Percentiles rank a stretch among this genome's conserved stretches.
Conservation (phyloP, 1,140 invertebrate species). For the Psix sp. region DNA sequence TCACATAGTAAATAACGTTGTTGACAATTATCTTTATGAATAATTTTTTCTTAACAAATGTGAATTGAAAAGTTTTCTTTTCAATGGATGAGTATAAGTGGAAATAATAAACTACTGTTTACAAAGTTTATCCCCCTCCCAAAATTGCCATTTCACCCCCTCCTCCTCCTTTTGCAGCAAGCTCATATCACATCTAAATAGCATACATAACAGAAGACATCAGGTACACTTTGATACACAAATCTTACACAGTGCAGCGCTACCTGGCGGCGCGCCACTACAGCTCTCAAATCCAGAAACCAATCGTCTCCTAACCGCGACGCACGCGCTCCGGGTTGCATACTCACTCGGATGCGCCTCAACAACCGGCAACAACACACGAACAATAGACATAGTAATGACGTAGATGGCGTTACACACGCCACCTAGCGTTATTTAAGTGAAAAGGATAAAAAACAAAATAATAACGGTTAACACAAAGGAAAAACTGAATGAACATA, state of each 20-base stretch:
- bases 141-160: conserved; percentile 59
- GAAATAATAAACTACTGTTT: conserved; percentile 27
- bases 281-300: conserved; percentile 71
- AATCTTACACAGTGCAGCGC: conserved; percentile 55
- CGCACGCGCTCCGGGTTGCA: conserved; percentile 68
- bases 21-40: no score
- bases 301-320: conserved; percentile 75
- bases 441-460: conserved; percentile 39
- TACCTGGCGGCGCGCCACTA: conserved; percentile 63
- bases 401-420: conserved; percentile 24
- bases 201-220: conserved; percentile 48
- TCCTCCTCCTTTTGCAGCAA: conserved; percentile 51
- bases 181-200: conserved; percentile 48
- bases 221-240: conserved; percentile 30
- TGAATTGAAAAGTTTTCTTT: conserved; percentile 20
- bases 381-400: conserved; percentile 71
- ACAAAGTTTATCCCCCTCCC: conserved; percentile 23
- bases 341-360: conserved; percentile 68
- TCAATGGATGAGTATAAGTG: conserved; percentile 16
- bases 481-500: conserved; percentile 22
- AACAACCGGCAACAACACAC: conserved; percentile 70
- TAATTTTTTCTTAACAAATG: no score
- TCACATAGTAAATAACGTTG: no score
- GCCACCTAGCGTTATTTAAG: conserved; percentile 57
- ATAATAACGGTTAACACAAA: conserved; percentile 11